Evolutionary conservation across 2,888 invertebrate species (phyloP).

Genomic region (Halocaridina rubra): DNA sequence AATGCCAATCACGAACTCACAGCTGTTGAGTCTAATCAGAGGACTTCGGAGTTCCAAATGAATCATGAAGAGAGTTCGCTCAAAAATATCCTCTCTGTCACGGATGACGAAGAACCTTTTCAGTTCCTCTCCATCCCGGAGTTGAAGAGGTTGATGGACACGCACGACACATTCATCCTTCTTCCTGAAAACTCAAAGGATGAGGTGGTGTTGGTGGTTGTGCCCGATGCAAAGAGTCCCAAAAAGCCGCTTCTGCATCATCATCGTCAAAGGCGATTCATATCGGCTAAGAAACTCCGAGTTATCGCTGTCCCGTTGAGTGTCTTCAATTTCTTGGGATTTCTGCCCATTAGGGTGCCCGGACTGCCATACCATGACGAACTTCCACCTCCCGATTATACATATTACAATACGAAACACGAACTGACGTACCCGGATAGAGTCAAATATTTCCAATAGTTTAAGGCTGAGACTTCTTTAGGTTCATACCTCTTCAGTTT

Average conservation of each 20-base stretch:
- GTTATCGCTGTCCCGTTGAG: slow-evolving; percentile 55
- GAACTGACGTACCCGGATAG: neutral
- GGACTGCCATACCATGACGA: slow-evolving; percentile 61
- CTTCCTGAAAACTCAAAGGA: neutral
- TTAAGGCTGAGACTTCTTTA: too few relatives aligned
- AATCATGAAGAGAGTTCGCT: too few relatives aligned
- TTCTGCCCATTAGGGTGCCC: slow-evolving; percentile 56
- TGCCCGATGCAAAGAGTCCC: too few relatives aligned
- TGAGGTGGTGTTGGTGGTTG: neutral
- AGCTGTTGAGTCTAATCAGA: neutral
- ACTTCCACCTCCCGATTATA: slow-evolving; percentile 54
- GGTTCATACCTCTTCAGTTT: too few relatives aligned
- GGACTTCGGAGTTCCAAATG: neutral
- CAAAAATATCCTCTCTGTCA: too few relatives aligned
- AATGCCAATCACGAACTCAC: neutral
- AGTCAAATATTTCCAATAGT: neutral
- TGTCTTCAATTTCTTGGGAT: slow-evolving; percentile 60
- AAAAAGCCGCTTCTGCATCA: too few relatives aligned
- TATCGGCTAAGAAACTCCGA: slow-evolving; percentile 20
- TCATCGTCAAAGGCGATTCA: slow-evolving; percentile 35
- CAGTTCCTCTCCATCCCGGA: too few relatives aligned
- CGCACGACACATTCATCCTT: neutral
- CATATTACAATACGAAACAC: slow-evolving; percentile 42
- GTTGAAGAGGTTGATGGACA: too few relatives aligned
- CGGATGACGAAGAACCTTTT: neutral